Base-by-base conservation (phyloP, 2,113 vertebrate genomes). In the Oenanthe oenanthe region DNA sequence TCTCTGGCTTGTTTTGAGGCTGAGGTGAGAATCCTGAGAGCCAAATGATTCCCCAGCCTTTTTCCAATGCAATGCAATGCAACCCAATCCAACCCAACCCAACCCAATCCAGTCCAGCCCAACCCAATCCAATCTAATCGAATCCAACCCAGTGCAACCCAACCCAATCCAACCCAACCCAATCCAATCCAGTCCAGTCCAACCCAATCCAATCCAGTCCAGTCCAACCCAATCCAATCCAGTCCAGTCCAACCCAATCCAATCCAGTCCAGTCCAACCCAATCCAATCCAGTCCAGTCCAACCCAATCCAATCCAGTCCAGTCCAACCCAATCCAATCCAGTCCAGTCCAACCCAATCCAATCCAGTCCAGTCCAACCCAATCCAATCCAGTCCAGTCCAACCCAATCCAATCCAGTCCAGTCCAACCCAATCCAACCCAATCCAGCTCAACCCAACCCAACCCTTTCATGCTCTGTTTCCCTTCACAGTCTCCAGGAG, bases 401-500 rank as follows among this genome's bases (percentile, higher is more conserved):
- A 45, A 17, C 40, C 63, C 6, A 4, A 13, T 12, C 7, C 34
- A 36, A 36, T 36, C 34, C 34, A 36, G 8, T 36, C 34, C 34
- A 36, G 34, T 36, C 34, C 34, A n/a, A n/a, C n/a, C n/a, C n/a
- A 36, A 36, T 36, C 34, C 34, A 36, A 36, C 8, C 34, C 8
- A 36, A 36, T 36, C 34, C 34, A 36, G 8, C 34, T 8, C 34
- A 36, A 36, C 34, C 34, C 34, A 36, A 36, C 34, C n/a, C 61
- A 60, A 3, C 9, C 60, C 38, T 80, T 66, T 45, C 51, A 4
- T 1, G 2, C 19, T 72, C 17, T 43, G 4, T 81, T 91, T 81
- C 81, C 77, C 54, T 95, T 87, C 54, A 5, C 97, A 99, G 99
- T 77, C 97, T 99, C 8, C 98, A 98, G 82, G 98, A 98, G 91